Base-by-base conservation (phyloP, 2,888 invertebrate genomes). In the Allophyes oxyacanthae region DNA sequence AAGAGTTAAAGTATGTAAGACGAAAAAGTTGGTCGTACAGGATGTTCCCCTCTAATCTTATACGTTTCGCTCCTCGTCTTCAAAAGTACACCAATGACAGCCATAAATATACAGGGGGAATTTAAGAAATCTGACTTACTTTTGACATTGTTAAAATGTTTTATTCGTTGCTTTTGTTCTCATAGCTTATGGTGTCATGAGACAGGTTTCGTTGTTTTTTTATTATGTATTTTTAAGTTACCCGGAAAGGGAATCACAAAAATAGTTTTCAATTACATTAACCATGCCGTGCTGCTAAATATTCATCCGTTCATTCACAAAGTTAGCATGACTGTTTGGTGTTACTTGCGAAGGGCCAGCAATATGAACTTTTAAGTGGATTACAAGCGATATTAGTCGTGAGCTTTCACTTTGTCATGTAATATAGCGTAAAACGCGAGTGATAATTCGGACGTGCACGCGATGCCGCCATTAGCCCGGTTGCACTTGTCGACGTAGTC, bases 281-380 rank as follows among this genome's bases (percentile, higher is more conserved):
- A 44, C 45, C 51, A 32, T 50, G 55, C 58, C 54, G 62, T 53
- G 68, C 64, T 57, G 42, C 58, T 61, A 72, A 64, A 68, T 15
- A 64, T 38, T 51, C 41, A 41, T 51, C 52, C 46, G 71, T 63
- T 76, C 72, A 77, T 74, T 78, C 72, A 76, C 60, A 66, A 69
- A 74, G 68, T 72, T 80, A 53, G 74, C 82, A 72, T 75, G 78
- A 63, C 71, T 58, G 61, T 53, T 54, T 48, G 69, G 43, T 68
- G 64, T 73, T 68, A 61, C 60, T 2, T 28, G 28, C 28, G 41
- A 53, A 53, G 56, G 53, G 71, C 64, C 62, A 75, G 66, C 72
- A 72, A 76, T 83, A 83, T 82, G 79, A 83, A 83, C 79, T 86
- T 88, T 87, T 86, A 86, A 89, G 85, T 88, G 88, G 84, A 89